phyloP scores from a whole-genome alignment of 2,113 vertebrate genomes.

The Meles meles region DNA sequence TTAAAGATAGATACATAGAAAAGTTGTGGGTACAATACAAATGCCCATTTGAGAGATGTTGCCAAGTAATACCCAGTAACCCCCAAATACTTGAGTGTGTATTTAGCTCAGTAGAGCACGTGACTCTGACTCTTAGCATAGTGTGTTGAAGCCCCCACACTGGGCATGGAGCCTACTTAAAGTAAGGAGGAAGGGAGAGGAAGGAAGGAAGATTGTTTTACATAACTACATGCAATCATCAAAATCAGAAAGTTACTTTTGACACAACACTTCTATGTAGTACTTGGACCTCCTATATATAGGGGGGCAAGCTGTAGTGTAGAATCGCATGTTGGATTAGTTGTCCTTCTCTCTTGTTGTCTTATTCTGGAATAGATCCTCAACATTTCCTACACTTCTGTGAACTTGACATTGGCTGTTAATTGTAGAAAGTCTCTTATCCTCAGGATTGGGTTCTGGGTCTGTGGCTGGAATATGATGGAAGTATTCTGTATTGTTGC shows the following conservation, averaged over 20 bases:
- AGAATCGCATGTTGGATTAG: not conserved
- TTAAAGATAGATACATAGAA: not conserved
- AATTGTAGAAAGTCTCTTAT: not conserved
- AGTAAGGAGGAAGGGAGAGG: too few relatives aligned
- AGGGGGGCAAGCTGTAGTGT: not conserved
- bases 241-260: not conserved
- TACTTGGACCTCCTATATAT: not conserved
- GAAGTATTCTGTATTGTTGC: not conserved
- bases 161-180: not conserved
- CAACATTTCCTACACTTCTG: not conserved
- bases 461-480: not conserved
- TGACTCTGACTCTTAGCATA: not conserved
- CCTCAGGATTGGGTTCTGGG: not conserved
- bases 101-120: not conserved
- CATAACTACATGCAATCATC: not conserved
- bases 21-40: not conserved
- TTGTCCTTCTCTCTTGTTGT: not conserved
- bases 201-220: not conserved
- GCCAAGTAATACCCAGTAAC: not conserved
- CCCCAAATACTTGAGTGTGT: not conserved
- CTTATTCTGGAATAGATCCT: not conserved
- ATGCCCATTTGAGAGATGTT: not conserved
- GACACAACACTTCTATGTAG: not conserved
- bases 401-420: not conserved
- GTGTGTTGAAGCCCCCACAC: not conserved